phyloP scores from a whole-genome alignment of 2,888 invertebrate genomes.

The Leptopilina syphax region DNA sequence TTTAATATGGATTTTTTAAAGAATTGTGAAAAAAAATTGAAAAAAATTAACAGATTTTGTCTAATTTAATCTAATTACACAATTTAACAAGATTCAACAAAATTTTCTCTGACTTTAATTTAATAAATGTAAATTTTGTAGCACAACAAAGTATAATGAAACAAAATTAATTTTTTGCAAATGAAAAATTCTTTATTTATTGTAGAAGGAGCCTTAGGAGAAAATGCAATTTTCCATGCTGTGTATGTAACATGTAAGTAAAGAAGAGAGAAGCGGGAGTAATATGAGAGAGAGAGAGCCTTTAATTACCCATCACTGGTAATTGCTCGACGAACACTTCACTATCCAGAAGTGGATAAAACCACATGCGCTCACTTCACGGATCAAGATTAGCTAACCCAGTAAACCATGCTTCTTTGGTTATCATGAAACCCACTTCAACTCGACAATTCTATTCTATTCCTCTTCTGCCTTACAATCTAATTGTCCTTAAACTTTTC shows the following conservation, averaged over 20 bases:
- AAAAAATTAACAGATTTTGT: too few relatives aligned
- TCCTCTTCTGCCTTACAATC: conserved; percentile 2
- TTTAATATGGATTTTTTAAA: too few relatives aligned
- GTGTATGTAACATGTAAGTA: not conserved
- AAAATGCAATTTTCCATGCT: too few relatives aligned
- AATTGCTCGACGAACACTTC: conserved; percentile 40
- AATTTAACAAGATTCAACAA: too few relatives aligned
- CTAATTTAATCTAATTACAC: too few relatives aligned
- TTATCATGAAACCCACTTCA: conserved; percentile 46
- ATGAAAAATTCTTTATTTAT: too few relatives aligned
- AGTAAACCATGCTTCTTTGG: conserved; percentile 35
- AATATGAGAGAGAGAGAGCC: conserved; percentile 1
- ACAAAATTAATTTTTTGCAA: too few relatives aligned
- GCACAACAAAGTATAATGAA: too few relatives aligned
- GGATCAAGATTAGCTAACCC: conserved; percentile 37
- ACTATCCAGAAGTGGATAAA: conserved; percentile 44
- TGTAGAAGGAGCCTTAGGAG: too few relatives aligned
- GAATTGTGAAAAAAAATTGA: too few relatives aligned
- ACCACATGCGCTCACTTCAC: conserved; percentile 24
- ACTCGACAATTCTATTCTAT: conserved; percentile 22
- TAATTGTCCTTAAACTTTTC: conserved; percentile 44
- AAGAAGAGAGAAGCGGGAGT: conserved; percentile 14
- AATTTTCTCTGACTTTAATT: too few relatives aligned
- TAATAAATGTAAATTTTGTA: too few relatives aligned
- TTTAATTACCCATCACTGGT: conserved; percentile 42